Base-by-base conservation (phyloP, 1,140 invertebrate species). In the Lucilia sericata region DNA sequence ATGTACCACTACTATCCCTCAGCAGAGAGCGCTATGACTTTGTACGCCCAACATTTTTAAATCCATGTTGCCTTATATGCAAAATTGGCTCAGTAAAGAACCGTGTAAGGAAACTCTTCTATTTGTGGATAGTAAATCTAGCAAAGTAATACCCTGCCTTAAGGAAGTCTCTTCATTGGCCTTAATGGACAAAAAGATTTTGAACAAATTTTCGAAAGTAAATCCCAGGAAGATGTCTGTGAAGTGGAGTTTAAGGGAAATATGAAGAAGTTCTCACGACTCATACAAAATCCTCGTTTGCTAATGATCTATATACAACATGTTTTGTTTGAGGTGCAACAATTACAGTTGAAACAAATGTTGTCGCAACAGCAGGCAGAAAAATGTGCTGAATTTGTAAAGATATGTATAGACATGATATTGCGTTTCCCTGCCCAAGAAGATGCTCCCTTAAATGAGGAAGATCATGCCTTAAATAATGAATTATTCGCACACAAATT, bases 1-100 rank as follows among this genome's bases (percentile, higher is more conserved):
- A 84, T 91, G 7, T 89, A 86, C n/a, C 89, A 91, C 36, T 91
- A 90, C 47, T 87, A 88, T 74, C 88, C 85, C 21, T 86, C 85
- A 21, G 87, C 90, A 9, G 85, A 87, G n/a, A 84, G 87, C 19
- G 88, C 88, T n/a, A 47, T 85, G 30, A 80, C 86, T 7, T 17
- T 91, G 7, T 91, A 91, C 70, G 74, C 65, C 0, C 42, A 47
- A 0, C 81, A 88, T 12, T 82, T n/a, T 89, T 19, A n/a, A 83
- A 2, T 25, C 34, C 47, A 78, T 87, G 42, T 74, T 51, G 0
- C 13, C 49, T 0, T 91, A 91, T 60, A 89, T 91, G 88, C 10
- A 83, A 9, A 87, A 78, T 4, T 88, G 88, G 88, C 74, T 87
- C 30, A 13, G 21, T 21, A 36, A 19, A 14, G 42, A 80, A 21